Base-by-base conservation (phyloP, 1,140 invertebrate genomes). In the Zaprionus lachaisei region DNA sequence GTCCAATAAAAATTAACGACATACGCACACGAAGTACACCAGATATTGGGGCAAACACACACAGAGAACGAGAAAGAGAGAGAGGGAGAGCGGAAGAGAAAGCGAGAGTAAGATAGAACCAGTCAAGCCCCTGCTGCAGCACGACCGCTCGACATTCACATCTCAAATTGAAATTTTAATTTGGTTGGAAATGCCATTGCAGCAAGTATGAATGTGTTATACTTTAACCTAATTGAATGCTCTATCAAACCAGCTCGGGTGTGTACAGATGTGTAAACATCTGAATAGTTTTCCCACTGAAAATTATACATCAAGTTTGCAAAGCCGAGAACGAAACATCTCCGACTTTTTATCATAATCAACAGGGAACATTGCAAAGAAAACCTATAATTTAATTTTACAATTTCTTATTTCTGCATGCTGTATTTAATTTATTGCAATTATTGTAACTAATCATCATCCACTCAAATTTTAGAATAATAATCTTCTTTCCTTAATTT, bases 1-100 rank as follows among this genome's bases (percentile, higher is more conserved):
- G 55, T 78, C 65, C 84, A 90, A 89, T 89, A 89, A 89, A 89
- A 89, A 90, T 89, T 89, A 90, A 89, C 75, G 84, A 90, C 77
- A 71, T 11, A 81, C 85, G 75, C 85, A 90, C 77, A 79, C 72
- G 78, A 83, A 84, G 75, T 79, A 73, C 84, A 72, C 70, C 78
- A 84, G 83, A 89, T 84, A 79, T 84, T 74, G 66, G 31, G 24
- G 41, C n/a, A 49, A 20, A 24, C 20, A 24, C 12, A 51, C 4
- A 49, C 31, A 34, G 38, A 34, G 31, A 34, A 34, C 9, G 38
- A n/a, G 38, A 15, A 0, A 15, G 38, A n/a, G 15, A 41, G 38
- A 41, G 38, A n/a, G 38, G n/a, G 14, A 41, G 37, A n/a, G 38
- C n/a, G 24, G 15, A 5, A 38, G 37, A 38, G 15, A n/a, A 5